Evolutionary conservation across 2,888 invertebrate species (phyloP).

Genomic region (Neoascia interrupta): DNA sequence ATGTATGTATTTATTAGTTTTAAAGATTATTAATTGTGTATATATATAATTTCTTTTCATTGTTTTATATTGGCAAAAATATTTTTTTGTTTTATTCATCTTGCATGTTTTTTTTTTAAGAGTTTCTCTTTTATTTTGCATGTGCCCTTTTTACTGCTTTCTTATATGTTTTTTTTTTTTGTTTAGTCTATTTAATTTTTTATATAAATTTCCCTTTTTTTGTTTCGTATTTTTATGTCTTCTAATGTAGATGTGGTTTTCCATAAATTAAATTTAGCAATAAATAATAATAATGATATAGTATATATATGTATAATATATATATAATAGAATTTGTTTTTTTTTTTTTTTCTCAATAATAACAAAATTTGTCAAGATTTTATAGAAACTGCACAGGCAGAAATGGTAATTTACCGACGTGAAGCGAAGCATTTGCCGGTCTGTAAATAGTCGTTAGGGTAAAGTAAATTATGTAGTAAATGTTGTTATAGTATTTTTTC

Average conservation of each 20-base stretch:
- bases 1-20: conserved; percentile 11
- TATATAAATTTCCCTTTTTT: conserved; percentile 51
- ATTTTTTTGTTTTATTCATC: conserved; percentile 41
- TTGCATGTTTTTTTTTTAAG: conserved; percentile 42
- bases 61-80: conserved; percentile 63
- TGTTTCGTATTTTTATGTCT: conserved; percentile 39
- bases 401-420: conserved; percentile 78
- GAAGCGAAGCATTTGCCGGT: conserved; percentile 77
- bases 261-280: conserved; percentile 64
- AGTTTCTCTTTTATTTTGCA: conserved; percentile 57
- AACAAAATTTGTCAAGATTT: conserved; percentile 73
- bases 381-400: conserved; percentile 78
- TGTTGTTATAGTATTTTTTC: conserved; percentile 52
- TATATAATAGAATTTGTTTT: conserved; percentile 70
- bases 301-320: conserved; percentile 45
- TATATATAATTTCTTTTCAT: conserved; percentile 52
- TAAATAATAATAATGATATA: conserved; percentile 64
- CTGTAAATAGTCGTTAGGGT: conserved; percentile 74
- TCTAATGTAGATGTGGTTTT: conserved; percentile 27
- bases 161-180: conserved; percentile 36
- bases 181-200: conserved; percentile 43
- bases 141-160: conserved; percentile 59
- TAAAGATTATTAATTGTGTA: conserved; percentile 57
- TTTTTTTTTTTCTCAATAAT: conserved; percentile 70
- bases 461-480: conserved; percentile 67